Evolutionary conservation across 2,113 vertebrate genomes (phyloP).

Genomic region (Sialia sialis): DNA sequence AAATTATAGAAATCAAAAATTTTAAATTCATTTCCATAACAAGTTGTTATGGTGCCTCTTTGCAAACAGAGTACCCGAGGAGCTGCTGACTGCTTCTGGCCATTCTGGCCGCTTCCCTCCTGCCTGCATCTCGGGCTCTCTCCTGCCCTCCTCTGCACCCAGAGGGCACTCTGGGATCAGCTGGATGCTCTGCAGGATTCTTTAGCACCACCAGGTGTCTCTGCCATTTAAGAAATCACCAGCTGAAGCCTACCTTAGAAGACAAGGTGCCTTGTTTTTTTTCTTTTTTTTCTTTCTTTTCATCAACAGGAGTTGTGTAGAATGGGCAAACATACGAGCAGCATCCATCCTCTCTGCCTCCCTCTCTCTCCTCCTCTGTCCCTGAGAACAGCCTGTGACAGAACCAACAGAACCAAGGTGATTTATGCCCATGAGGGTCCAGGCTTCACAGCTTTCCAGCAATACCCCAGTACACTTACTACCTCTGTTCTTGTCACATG

Average conservation of each 20-base stretch:
- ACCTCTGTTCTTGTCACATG: rapidly evolving
- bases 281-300: background rate
- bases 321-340: rapidly evolving
- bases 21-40: background rate
- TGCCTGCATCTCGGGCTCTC: background rate
- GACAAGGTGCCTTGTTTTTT: background rate
- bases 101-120: background rate
- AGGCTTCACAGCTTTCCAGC: background rate
- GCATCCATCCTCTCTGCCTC: background rate
- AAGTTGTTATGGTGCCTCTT: background rate
- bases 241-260: background rate
- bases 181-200: background rate
- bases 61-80: background rate
- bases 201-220: slow-evolving; percentile 36
- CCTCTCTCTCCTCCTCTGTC: background rate
- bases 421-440: rapidly evolving
- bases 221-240: slow-evolving; percentile 14
- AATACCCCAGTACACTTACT: background rate
- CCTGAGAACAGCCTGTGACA: rapidly evolving
- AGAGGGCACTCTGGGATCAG: background rate
- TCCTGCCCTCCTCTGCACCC: rapidly evolving
- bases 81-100: background rate
- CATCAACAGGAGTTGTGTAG: background rate
- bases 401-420: background rate
- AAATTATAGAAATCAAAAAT: background rate